Conservation (phyloP, 2,113 vertebrate genomes). For the Aptenodytes forsteri region DNA sequence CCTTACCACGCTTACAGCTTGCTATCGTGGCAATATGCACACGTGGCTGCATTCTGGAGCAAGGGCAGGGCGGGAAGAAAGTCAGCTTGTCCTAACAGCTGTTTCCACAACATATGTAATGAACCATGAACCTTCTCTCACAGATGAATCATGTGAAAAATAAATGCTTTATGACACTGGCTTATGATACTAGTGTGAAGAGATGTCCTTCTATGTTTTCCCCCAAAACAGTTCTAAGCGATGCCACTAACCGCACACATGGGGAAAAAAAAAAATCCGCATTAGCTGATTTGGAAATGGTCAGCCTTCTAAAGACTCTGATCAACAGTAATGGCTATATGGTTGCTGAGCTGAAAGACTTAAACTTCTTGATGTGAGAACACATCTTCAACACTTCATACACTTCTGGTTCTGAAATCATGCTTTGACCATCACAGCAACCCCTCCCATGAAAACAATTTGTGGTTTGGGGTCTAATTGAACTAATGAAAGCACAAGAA, state of each 20-base stretch:
- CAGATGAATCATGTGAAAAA: not conserved
- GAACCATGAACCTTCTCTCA: not conserved
- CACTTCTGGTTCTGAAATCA: not conserved
- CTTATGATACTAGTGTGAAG: not conserved
- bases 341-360: not conserved
- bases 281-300: not conserved
- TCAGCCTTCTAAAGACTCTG: not conserved
- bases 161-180: not conserved
- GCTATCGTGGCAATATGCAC: not conserved
- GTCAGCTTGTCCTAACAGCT: not conserved
- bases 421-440: not conserved
- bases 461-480: not conserved
- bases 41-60: not conserved
- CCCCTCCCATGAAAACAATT: not conserved
- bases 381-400: not conserved
- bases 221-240: not conserved
- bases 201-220: not conserved
- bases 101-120: accelerated
- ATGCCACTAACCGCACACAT: not conserved
- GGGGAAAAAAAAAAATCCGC: too few relatives aligned
- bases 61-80: not conserved
- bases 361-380: not conserved
- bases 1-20: not conserved
- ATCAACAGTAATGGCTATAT: not conserved
- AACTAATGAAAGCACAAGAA: not conserved